These are phyloP conservation scores for Meta bourneti DNA, from an alignment of 2,888 invertebrate species.

Conservation along the genomic window DNA sequence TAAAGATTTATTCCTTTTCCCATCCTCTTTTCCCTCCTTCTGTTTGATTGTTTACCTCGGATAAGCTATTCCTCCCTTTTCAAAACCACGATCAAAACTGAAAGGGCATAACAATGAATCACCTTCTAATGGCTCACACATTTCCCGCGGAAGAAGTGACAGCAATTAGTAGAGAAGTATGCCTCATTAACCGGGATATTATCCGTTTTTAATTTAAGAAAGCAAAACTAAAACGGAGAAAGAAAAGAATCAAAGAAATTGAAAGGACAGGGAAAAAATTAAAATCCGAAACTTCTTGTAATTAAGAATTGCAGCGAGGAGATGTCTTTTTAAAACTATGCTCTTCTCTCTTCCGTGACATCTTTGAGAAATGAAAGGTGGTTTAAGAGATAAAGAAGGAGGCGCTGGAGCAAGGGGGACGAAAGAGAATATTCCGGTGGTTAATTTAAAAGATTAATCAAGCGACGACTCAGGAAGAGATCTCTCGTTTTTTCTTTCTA, in stretches of 20 bases:
- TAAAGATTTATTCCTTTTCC: not conserved
- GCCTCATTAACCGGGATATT: constrained; percentile 68
- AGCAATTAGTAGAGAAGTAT: constrained; percentile 61
- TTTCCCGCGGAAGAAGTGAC: not conserved
- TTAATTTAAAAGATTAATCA: constrained; percentile 63
- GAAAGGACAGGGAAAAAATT: not conserved
- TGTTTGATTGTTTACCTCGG: constrained; percentile 36
- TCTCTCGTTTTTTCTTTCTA: not conserved
- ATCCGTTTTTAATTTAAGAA: constrained; percentile 56
- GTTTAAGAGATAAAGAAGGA: not conserved
- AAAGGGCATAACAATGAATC: constrained; percentile 17
- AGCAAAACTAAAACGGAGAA: constrained; percentile 34
- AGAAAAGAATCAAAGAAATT: not conserved
- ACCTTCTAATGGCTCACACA: not conserved
- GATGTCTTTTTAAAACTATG: constrained; percentile 19
- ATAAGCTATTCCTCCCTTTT: not conserved
- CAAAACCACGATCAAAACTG: not conserved
- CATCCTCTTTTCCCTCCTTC: not conserved
- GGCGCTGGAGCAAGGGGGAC: not conserved
- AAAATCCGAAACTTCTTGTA: constrained; percentile 57
- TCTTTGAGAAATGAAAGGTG: constrained; percentile 12
- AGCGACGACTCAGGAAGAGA: not conserved
- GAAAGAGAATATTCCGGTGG: constrained; percentile 19
- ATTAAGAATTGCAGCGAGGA: constrained; percentile 59
- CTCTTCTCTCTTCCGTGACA: constrained; percentile 16